These are phyloP conservation scores for Pangasianodon hypophthalmus DNA, from an alignment of 2,113 vertebrate genomes.

Conservation along the genomic window DNA sequence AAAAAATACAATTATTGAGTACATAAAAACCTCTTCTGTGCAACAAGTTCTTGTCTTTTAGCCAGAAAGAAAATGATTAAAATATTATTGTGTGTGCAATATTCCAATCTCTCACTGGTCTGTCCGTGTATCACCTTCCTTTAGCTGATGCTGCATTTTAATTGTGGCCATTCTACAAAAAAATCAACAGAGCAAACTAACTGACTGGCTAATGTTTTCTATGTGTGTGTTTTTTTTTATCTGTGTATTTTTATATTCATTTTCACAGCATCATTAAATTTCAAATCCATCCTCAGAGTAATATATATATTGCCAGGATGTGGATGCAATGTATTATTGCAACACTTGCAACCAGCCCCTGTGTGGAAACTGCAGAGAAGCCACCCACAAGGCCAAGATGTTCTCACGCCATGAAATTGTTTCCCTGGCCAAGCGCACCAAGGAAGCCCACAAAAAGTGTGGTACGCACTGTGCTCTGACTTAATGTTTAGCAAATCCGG, in stretches of 20 bases:
- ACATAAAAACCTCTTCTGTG: neutral
- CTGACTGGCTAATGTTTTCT: neutral
- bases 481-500: neutral
- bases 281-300: no score
- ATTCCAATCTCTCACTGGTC: neutral
- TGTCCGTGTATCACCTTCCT: neutral
- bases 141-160: neutral
- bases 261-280: no score
- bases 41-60: neutral
- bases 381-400: conserved; percentile 89
- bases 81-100: neutral
- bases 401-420: conserved; percentile 91
- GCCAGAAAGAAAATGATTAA: neutral
- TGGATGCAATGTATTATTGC: conserved; percentile 88
- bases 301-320: conserved; percentile 72
- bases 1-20: no score
- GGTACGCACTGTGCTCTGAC: conserved; percentile 60
- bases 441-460: conserved; percentile 90
- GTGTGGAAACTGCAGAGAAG: conserved; percentile 85
- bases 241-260: neutral
- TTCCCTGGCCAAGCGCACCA: conserved; percentile 86
- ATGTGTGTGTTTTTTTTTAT: neutral
- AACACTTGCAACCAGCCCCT: conserved; percentile 92
- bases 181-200: neutral
- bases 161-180: neutral